Evolutionary conservation across 1,140 invertebrate genomes (phyloP).

Genomic region (Cyclina sinensis): DNA sequence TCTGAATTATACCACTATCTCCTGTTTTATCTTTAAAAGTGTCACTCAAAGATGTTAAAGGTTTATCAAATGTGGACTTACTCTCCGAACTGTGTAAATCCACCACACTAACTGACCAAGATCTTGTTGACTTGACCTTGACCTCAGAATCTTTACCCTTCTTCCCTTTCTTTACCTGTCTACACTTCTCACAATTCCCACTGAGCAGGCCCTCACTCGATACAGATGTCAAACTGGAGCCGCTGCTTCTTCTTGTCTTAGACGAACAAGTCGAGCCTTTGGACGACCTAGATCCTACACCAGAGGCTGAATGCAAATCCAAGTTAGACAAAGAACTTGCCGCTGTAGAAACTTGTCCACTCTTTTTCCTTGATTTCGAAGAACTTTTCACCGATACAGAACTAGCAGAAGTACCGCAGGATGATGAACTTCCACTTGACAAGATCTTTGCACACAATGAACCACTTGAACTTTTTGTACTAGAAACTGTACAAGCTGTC

Average conservation of each 20-base stretch:
- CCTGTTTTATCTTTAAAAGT: neutral
- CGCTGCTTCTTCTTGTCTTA: slow-evolving; percentile 55
- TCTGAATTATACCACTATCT: neutral
- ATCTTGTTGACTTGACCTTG: slow-evolving; percentile 36
- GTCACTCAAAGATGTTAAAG: neutral
- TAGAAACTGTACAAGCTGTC: neutral
- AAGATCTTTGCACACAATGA: neutral
- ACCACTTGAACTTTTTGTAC: neutral
- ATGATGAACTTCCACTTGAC: neutral
- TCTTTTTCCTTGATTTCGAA: slow-evolving; percentile 7
- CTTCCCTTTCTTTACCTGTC: slow-evolving; percentile 29
- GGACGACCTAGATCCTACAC: neutral
- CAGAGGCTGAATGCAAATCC: neutral
- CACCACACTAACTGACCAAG: slow-evolving; percentile 47
- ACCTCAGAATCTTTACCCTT: neutral
- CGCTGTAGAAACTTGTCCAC: neutral
- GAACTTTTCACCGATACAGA: neutral
- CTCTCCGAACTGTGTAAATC: neutral
- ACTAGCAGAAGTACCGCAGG: neutral
- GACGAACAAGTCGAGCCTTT: slow-evolving; percentile 37
- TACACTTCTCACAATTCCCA: slow-evolving; percentile 60
- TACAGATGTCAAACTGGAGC: slow-evolving; percentile 54
- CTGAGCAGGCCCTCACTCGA: slow-evolving; percentile 55
- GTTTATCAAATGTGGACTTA: neutral
- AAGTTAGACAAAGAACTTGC: neutral